phyloP scores from a whole-genome alignment of 2,797 vertebrate genomes.

The Etheostoma perlongum region DNA sequence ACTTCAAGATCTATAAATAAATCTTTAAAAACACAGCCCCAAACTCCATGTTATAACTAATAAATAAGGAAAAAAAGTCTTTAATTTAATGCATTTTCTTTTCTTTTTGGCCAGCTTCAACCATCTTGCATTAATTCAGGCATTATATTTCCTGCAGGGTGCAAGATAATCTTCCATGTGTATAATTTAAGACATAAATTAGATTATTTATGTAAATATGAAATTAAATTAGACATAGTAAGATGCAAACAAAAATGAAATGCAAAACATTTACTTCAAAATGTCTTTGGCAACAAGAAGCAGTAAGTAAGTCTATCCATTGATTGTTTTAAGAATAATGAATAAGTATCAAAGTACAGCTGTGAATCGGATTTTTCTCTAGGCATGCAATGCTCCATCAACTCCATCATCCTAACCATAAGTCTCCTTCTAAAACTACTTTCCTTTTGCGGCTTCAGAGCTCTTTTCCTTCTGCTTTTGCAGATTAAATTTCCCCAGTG shows the following conservation, averaged over 20 bases:
- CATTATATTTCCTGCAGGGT: slow-evolving; percentile 75
- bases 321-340: slow-evolving; percentile 73
- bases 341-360: slow-evolving; percentile 73
- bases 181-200: slow-evolving; percentile 92
- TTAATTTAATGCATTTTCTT: slow-evolving; percentile 84
- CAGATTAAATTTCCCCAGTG: slow-evolving; percentile 83
- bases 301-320: slow-evolving; percentile 63
- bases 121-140: slow-evolving; percentile 74
- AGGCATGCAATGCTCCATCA: slow-evolving; percentile 72
- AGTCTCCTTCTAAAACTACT: slow-evolving; percentile 71
- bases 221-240: slow-evolving; percentile 87
- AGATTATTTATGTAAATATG: slow-evolving; percentile 85
- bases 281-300: slow-evolving; percentile 68
- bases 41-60: slow-evolving; percentile 77
- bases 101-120: slow-evolving; percentile 80
- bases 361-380: slow-evolving; percentile 73
- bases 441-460: slow-evolving; percentile 75
- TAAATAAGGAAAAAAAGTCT: slow-evolving; percentile 81
- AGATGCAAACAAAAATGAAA: slow-evolving; percentile 74
- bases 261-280: slow-evolving; percentile 63
- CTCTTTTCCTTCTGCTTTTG: slow-evolving; percentile 77
- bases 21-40: slow-evolving; percentile 78
- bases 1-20: slow-evolving; percentile 84
- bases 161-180: slow-evolving; percentile 79
- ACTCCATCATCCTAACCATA: slow-evolving; percentile 67